These are phyloP conservation scores for Tortricodes alternella DNA, from an alignment of 2,888 invertebrate genomes.

Conservation along the genomic window DNA sequence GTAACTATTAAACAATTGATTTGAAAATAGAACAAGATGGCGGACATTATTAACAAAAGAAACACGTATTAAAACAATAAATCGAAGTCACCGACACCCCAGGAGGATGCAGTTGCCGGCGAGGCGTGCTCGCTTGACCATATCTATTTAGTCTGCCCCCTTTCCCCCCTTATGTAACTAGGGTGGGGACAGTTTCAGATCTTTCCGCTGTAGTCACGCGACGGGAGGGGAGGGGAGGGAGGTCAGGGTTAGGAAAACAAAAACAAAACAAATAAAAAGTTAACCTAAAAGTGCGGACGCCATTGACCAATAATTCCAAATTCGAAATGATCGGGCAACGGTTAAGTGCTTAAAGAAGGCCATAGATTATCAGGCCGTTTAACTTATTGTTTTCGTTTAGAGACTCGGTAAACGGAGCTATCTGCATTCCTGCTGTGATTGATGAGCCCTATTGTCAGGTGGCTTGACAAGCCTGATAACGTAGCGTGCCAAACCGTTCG, in stretches of 20 bases:
- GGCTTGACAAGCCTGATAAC: slow-evolving; percentile 62
- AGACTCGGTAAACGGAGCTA: slow-evolving; percentile 57
- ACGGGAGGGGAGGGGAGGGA: slow-evolving; percentile 43
- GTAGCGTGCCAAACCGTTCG: slow-evolving; percentile 62
- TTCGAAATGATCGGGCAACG: slow-evolving; percentile 29
- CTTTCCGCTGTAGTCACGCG: slow-evolving; percentile 43
- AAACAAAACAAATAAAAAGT: slow-evolving; percentile 40
- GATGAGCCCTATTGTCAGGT: slow-evolving; percentile 76
- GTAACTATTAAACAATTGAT: slow-evolving; percentile 1
- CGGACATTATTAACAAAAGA: slow-evolving; percentile 46
- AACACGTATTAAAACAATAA: slow-evolving; percentile 60
- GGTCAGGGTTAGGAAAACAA: slow-evolving; percentile 41
- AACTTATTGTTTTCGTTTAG: slow-evolving; percentile 67
- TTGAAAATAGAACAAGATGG: slow-evolving; percentile 44
- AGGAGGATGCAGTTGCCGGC: slow-evolving; percentile 41
- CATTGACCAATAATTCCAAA: slow-evolving; percentile 32
- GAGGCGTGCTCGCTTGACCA: slow-evolving; percentile 54
- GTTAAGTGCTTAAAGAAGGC: slow-evolving; percentile 29
- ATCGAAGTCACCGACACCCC: slow-evolving; percentile 53
- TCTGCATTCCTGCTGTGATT: slow-evolving; percentile 65
- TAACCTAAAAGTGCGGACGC: slow-evolving; percentile 53
- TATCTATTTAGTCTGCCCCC: slow-evolving; percentile 49
- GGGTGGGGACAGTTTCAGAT: slow-evolving; percentile 47
- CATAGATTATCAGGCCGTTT: slow-evolving; percentile 26
- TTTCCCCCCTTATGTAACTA: slow-evolving; percentile 43